Percentiles rank a stretch among this genome's conserved stretches.
Conservation (phyloP, 2,888 invertebrate species). For the Zygaena filipendulae region DNA sequence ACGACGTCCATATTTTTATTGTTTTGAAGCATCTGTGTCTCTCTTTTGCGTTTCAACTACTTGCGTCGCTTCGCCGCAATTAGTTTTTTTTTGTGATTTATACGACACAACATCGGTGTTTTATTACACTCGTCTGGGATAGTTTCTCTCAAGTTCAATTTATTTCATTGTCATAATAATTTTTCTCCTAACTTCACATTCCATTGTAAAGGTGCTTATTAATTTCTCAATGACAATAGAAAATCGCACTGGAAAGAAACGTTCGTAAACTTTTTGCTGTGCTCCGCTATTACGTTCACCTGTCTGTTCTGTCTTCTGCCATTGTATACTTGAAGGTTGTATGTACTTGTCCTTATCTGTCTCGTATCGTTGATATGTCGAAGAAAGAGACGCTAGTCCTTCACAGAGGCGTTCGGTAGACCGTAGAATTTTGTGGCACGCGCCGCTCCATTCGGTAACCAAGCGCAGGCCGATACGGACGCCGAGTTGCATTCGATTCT, state of each 20-base stretch:
- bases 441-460: constrained; percentile 60
- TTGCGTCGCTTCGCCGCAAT: too few species aligned
- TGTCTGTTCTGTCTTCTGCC: constrained; percentile 35
- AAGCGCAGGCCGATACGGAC: constrained; percentile 41
- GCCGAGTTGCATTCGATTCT: constrained; percentile 27
- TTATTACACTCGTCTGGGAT: too few species aligned
- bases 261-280: constrained; percentile 53
- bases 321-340: constrained; percentile 27
- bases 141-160: too few species aligned
- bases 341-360: constrained; percentile 45
- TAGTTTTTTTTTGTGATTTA: too few species aligned
- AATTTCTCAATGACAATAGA: constrained; percentile 31
- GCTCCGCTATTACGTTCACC: constrained; percentile 54
- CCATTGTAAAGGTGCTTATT: constrained; percentile 23
- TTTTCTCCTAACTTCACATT: too few species aligned
- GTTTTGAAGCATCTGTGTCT: too few species aligned
- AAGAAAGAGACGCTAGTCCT: constrained; percentile 47
- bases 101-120: too few species aligned
- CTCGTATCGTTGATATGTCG: constrained; percentile 20
- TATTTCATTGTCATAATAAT: too few species aligned
- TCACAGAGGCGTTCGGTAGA: constrained; percentile 27
- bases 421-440: constrained; percentile 55
- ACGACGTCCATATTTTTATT: background rate
- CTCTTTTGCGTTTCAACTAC: too few species aligned
- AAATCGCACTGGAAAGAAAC: constrained; percentile 40